phyloP scores from a whole-genome alignment of 2,113 vertebrate species.

The Thunnus maccoyii region DNA sequence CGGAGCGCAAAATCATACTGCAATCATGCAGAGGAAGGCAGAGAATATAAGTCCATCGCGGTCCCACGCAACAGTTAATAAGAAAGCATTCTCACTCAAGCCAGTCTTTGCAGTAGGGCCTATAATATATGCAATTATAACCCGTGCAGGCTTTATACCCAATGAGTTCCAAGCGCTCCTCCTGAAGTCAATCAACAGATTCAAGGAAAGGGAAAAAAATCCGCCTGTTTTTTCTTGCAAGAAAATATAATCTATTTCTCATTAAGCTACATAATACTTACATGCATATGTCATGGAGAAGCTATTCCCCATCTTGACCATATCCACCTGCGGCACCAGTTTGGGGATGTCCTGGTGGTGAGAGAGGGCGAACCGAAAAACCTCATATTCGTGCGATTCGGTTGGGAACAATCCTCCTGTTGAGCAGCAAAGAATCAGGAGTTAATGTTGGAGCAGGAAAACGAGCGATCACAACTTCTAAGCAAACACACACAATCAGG shows the following conservation, averaged over 20 bases:
- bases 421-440: constrained; percentile 63
- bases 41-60: constrained; percentile 38
- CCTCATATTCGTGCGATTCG: constrained; percentile 98
- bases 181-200: constrained; percentile 52
- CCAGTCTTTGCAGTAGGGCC: constrained; percentile 6
- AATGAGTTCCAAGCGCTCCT: constrained; percentile 48
- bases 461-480: not conserved
- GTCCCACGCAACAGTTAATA: constrained; percentile 72
- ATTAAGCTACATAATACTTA: constrained; percentile 84
- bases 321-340: constrained; percentile 98
- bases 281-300: constrained; percentile 99
- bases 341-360: constrained; percentile 98
- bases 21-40: constrained; percentile 39
- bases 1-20: constrained; percentile 53
- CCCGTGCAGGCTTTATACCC: not conserved
- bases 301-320: constrained; percentile 98
- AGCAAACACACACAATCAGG: constrained; percentile 14
- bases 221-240: not conserved
- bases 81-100: constrained; percentile 25
- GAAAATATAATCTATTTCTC: not conserved
- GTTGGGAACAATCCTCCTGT: constrained; percentile 96
- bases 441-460: constrained; percentile 33
- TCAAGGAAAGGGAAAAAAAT: not conserved
- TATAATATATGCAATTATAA: not conserved
- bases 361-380: constrained; percentile 96